Evolutionary conservation across 1,140 invertebrate genomes (phyloP).

Genomic region (Cotesia glomerata): DNA sequence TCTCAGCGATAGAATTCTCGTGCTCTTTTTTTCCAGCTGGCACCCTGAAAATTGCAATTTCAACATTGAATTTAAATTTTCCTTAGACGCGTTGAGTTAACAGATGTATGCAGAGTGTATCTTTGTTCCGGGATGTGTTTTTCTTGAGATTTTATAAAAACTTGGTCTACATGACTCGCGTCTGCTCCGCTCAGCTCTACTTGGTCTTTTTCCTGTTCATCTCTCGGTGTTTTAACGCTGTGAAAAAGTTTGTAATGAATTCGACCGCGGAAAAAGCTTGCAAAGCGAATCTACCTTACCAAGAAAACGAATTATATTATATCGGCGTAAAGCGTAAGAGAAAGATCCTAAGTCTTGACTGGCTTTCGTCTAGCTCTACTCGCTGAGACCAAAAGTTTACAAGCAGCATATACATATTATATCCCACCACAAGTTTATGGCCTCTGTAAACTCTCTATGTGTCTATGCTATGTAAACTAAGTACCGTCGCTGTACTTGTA

Average conservation of each 20-base stretch:
- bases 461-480: too few relatives aligned
- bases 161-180: too few relatives aligned
- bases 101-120: conserved; percentile 13
- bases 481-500: too few relatives aligned
- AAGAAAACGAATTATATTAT: conserved; percentile 37
- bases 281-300: conserved; percentile 38
- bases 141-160: too few relatives aligned
- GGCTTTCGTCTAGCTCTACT: background rate
- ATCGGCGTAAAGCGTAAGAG: conserved; percentile 27
- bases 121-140: background rate
- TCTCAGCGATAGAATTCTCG: background rate
- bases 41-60: conserved; percentile 45
- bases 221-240: background rate
- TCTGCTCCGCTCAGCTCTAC: background rate
- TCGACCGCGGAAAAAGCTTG: conserved; percentile 22
- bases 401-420: background rate
- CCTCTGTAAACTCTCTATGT: too few relatives aligned
- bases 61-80: conserved; percentile 45
- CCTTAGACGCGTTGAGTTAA: conserved; percentile 28
- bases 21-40: background rate
- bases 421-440: too few relatives aligned
- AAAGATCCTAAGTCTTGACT: background rate
- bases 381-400: background rate
- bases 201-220: background rate
- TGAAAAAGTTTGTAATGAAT: conserved; percentile 40